Base-by-base conservation (phyloP, 2,888 invertebrate species). In the Mesorhabditis spiculigera region DNA sequence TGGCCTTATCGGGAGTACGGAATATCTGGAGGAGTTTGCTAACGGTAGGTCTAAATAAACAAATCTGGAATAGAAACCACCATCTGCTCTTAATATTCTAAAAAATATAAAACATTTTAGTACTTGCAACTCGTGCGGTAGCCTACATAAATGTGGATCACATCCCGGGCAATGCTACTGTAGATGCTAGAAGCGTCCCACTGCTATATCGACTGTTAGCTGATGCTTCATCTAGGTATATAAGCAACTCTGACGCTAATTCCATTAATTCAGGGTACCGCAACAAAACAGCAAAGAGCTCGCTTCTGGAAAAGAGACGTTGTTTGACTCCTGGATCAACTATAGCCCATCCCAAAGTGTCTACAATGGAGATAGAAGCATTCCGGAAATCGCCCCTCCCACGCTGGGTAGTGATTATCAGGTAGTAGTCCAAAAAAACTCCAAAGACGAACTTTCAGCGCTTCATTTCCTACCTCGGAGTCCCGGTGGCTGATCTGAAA, bases 11-110 rank as follows among this genome's bases (percentile, higher is more conserved):
- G 89, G 89, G 5, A 88, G 89, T 4, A 87, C 86, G 0, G 89
- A 89, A 81, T 89, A 87, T 87, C 86, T 88, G 5, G 88, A 89
- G 82, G 86, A 85, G 62, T 69, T 63, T n/a, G 16, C n/a, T 10
- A 63, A 63, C 10, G 41, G 8, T 8, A 63, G 13, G n/a, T 45
- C 45, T 28, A 1, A 5, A 1, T 16, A 45, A 50, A 13, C 4
- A 10, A 16, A 43, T 68, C 16, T 58, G 10, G 10, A 13, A 13
- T 58, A 10, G 58, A 58, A 58, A 58, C 58, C 58, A 13, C 13
- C 10, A 58, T 58, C n/a, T n/a, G n/a, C 13, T 58, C 58, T 13
- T n/a, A 58, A 3, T 58, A n/a, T 58, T n/a, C 58, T 58, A 13
- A 10, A 58, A 13, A n/a, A 58, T n/a, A 13, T 8, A n/a, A 16